Base-by-base conservation (phyloP, 2,888 invertebrate genomes). In the Cataglyphis albicans region DNA sequence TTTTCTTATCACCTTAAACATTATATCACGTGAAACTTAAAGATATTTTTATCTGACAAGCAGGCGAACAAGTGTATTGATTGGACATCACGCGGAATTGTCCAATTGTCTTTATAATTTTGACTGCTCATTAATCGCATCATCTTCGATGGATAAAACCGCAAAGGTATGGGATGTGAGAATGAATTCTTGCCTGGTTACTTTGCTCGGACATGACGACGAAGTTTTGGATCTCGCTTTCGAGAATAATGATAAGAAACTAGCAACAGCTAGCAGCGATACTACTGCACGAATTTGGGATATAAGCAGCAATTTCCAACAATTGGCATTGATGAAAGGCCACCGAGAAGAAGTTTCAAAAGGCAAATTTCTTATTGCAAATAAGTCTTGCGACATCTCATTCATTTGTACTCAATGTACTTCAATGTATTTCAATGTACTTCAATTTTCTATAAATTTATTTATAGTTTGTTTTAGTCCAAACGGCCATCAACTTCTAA, bases 201-300 rank as follows among this genome's bases (percentile, higher is more conserved):
- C 96, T 0, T 95, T 97, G 0, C 94, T 95, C 0, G 96, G 95
- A 0, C 97, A 97, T 89, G 95, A 96, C 52, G 96, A 97, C 89
- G 97, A 97, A 94, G 97, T 98, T 25, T 93, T 98, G 70, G 98
- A 98, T 92, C 95, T 98, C 63, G 95, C 96, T 84, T 97, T 98
- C 94, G 97, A 98, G 95, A 96, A 96, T 94, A 96, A 96, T 0
- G 97, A 97, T 0, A 87, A 82, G 88, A 95, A 96, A 65, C 95
- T 98, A 93, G 97, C 97, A 18, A 97, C 97, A 0, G 96, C 97
- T 0, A 97, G 97, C 70, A 97, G 97, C 90, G 98, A 98, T 93
- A 96, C 97, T 80, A 97, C 97, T 0, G 97, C 97, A 0, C 95
- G 97, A 25, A 95, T 97, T 70, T 98, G 97, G 96, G 96, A 97